phyloP scores from a whole-genome alignment of 1,140 invertebrate species.

The Coptotermes formosanus region DNA sequence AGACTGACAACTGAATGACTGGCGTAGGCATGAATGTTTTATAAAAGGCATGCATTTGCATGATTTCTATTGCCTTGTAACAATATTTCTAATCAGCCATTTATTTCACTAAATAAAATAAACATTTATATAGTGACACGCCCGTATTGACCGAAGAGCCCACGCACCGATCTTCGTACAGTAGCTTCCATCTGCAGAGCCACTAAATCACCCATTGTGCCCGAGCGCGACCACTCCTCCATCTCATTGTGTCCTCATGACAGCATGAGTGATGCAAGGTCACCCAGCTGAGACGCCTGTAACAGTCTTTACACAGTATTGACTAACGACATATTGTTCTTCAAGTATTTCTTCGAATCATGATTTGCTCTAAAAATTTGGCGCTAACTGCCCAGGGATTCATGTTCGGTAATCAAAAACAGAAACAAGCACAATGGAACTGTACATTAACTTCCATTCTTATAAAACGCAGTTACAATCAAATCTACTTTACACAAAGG shows the following conservation, averaged over 20 bases:
- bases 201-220: background rate
- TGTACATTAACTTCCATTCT: too few species aligned
- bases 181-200: background rate
- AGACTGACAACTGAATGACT: background rate
- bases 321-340: background rate
- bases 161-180: background rate
- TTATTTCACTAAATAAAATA: background rate
- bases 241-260: background rate
- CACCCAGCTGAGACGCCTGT: background rate
- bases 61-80: background rate
- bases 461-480: too few species aligned
- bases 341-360: background rate
- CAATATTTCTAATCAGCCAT: background rate
- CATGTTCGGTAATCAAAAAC: too few species aligned
- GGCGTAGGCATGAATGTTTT: background rate
- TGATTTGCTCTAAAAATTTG: background rate
- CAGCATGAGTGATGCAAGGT: slow-evolving; percentile 14
- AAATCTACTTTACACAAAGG: too few species aligned
- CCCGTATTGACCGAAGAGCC: background rate
- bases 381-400: too few species aligned
- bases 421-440: too few species aligned
- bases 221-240: background rate
- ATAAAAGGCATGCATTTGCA: background rate
- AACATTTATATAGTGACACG: background rate
- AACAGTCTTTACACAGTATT: background rate